Conservation (phyloP, 2,797 vertebrate species). For the Ambastaia sidthimunki region DNA sequence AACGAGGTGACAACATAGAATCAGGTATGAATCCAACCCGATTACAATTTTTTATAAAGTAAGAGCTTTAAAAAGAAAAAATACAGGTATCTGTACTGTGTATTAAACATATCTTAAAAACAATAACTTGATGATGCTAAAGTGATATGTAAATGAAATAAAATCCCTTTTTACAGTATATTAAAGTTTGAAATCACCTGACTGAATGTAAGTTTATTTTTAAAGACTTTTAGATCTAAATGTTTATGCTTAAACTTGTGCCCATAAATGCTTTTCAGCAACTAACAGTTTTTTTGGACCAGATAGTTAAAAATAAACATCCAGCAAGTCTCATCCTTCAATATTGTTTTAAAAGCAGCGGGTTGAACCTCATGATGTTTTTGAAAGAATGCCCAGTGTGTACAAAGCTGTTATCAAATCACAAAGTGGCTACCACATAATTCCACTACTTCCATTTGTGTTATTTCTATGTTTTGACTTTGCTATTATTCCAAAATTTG, state of each 20-base stretch:
- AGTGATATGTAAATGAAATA: too few relatives aligned
- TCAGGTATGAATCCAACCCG: conserved; percentile 63
- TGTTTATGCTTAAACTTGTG: too few relatives aligned
- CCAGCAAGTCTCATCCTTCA: background rate
- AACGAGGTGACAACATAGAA: conserved; percentile 21
- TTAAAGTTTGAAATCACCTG: too few relatives aligned
- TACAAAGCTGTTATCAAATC: background rate
- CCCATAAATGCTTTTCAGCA: too few relatives aligned
- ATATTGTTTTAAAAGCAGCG: background rate
- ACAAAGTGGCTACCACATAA: background rate
- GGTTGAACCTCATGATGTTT: too few relatives aligned
- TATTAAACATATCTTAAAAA: too few relatives aligned
- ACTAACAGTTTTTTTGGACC: background rate
- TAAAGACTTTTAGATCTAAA: too few relatives aligned
- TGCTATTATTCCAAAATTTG: too few relatives aligned
- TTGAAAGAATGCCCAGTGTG: background rate
- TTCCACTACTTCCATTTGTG: too few relatives aligned
- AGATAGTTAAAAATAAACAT: background rate
- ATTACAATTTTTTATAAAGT: background rate
- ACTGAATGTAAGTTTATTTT: too few relatives aligned
- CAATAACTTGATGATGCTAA: background rate
- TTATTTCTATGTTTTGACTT: too few relatives aligned
- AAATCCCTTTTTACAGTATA: too few relatives aligned
- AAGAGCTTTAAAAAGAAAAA: background rate
- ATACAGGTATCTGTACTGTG: background rate